Evolutionary conservation across 35 echinoderm and acorn worm genomes (phyloP), one percentile per base, ranked within the genome.

Genomic region (Apostichopus japonicus): DNA sequence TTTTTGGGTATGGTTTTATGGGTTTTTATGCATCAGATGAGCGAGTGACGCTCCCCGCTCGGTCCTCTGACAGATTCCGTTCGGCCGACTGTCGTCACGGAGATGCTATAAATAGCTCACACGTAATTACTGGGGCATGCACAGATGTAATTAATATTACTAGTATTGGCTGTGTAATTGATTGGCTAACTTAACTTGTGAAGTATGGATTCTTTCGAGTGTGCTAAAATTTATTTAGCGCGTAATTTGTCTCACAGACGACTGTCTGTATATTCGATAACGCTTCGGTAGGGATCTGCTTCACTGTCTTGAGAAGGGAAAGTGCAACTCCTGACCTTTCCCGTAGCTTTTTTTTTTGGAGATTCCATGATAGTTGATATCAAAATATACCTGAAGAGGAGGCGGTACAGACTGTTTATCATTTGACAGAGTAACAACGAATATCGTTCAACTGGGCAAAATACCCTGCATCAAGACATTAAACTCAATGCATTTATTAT

Each of bases 91-190:
- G 57, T 75, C 70, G 21, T 75, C 22, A 7, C 17, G 15, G n/a
- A 2, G 71, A 75, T 19, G 17, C 17, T 75, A 75, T 75, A 61
- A 61, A 61, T 61, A 75, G 15, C 22, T 75, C 71, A n/a, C 71
- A 23, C 22, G 71, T 75, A 75, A 75, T 75, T 75, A 75, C 71
- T 75, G 71, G 71, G 71, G 71, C 71, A 19, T 75, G 17, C 17
- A 75, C 17, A 75, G 71, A 75, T 75, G 71, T n/a, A 75, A 75
- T 75, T 75, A 75, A 75, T 75, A 75, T 75, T 75, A 75, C 71
- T 23, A 75, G 71, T 75, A 75, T 75, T 75, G 71, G 14, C n/a
- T 75, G 71, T 75, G 17, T 75, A 75, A 75, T 75, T 75, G 71
- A 75, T 75, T 75, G 71, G 71, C 71, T 75, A 75, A 75, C 71